phyloP scores from a whole-genome alignment of 2,888 invertebrate species.

The Tinea trinotella region DNA sequence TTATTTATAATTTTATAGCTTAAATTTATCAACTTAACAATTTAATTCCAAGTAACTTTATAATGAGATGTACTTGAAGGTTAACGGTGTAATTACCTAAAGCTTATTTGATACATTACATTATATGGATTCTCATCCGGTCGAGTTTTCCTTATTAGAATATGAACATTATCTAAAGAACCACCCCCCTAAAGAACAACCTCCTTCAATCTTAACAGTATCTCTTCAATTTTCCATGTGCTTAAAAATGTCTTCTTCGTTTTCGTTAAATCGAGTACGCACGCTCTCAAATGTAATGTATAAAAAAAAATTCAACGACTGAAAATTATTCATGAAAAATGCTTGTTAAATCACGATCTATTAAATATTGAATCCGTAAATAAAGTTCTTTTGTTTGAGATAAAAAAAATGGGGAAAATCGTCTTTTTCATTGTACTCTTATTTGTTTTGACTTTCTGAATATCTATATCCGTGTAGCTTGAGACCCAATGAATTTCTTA shows the following conservation, averaged over 20 bases:
- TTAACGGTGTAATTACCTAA: slow-evolving; percentile 3
- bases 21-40: neutral
- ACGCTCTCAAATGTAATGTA: slow-evolving; percentile 7
- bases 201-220: neutral
- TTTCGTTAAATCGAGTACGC: slow-evolving; percentile 10
- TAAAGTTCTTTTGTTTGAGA: slow-evolving; percentile 6
- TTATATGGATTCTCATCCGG: slow-evolving; percentile 9
- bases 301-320: slow-evolving; percentile 8
- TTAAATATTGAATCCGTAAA: slow-evolving; percentile 17
- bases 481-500: slow-evolving; percentile 59
- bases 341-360: slow-evolving; percentile 15
- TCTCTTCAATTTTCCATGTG: neutral
- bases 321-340: slow-evolving; percentile 9
- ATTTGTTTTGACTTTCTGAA: slow-evolving; percentile 33
- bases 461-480: slow-evolving; percentile 34
- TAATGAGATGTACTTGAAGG: slow-evolving; percentile 8
- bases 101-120: slow-evolving; percentile 11
- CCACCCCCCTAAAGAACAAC: neutral
- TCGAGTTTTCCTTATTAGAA: slow-evolving; percentile 8
- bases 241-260: slow-evolving; percentile 3
- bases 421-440: slow-evolving; percentile 30
- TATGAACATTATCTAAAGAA: slow-evolving; percentile 1
- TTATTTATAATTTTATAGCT: too few relatives aligned
- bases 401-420: slow-evolving; percentile 5
- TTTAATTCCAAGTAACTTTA: slow-evolving; percentile 4